A percentile compares a stretch with the other conserved stretches of the same genome.
phyloP scores from a whole-genome alignment of 2,113 vertebrate species.

The Myxocyprinus asiaticus region DNA sequence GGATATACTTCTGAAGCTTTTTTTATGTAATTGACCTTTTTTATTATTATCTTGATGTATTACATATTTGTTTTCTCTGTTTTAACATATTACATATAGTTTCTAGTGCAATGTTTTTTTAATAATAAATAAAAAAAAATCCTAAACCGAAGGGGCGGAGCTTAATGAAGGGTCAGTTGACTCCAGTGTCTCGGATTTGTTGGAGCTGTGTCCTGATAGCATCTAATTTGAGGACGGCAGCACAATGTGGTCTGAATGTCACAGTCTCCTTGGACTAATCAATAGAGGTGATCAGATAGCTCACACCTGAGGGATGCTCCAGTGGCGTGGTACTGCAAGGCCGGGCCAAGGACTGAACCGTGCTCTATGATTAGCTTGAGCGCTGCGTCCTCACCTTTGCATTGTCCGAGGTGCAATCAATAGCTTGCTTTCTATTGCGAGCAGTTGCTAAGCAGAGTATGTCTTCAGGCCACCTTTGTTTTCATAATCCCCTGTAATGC shows the following conservation, averaged over 20 bases:
- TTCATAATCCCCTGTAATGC: constrained; percentile 1
- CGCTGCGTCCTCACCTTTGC: neutral
- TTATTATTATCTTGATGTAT: too few relatives aligned
- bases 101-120: too few relatives aligned
- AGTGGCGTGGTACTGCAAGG: constrained; percentile 45
- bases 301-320: constrained; percentile 68
- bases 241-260: constrained; percentile 69
- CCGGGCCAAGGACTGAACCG: constrained; percentile 39
- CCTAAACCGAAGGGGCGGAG: too few relatives aligned
- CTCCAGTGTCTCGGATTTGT: constrained; percentile 49
- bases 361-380: constrained; percentile 26
- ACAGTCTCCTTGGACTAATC: constrained; percentile 74
- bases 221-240: constrained; percentile 50
- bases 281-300: constrained; percentile 74
- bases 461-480: neutral
- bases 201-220: neutral
- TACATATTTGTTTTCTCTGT: too few relatives aligned
- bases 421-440: neutral
- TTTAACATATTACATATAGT: too few relatives aligned
- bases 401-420: neutral
- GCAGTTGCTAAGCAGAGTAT: neutral
- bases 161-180: constrained; percentile 24
- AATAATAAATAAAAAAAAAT: too few relatives aligned
- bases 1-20: too few relatives aligned
- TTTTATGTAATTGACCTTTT: too few relatives aligned